Percentiles rank a stretch among this genome's conserved stretches.
Evolutionary conservation across 2,888 invertebrate species (phyloP).

Genomic region (Balanococcus diminutus): DNA sequence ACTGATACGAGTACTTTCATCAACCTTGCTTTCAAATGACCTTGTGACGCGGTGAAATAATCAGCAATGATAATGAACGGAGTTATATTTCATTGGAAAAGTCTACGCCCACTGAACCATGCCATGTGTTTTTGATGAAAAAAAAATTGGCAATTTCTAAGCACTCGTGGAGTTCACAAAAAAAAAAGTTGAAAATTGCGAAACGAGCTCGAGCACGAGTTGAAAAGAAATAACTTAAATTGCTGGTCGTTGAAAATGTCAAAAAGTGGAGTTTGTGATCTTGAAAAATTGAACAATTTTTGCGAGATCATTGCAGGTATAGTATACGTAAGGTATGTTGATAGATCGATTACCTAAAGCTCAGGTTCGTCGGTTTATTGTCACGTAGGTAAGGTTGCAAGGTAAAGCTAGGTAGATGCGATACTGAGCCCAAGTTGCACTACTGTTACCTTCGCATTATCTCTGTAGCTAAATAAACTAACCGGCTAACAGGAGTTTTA

Average conservation of each 20-base stretch:
- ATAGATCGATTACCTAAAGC: background rate
- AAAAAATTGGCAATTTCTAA: background rate
- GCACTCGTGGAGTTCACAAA: too few species aligned
- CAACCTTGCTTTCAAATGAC: constrained; percentile 25
- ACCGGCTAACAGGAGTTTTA: background rate
- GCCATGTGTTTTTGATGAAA: background rate
- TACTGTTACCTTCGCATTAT: background rate
- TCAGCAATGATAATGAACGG: constrained; percentile 22
- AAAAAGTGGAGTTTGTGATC: too few species aligned
- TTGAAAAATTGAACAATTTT: too few species aligned
- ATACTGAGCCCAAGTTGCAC: background rate
- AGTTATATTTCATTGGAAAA: constrained; percentile 17
- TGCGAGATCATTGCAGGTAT: background rate
- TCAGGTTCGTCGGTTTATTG: background rate
- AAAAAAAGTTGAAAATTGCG: constrained; percentile 20
- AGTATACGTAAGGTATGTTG: background rate
- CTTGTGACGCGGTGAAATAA: constrained; percentile 10
- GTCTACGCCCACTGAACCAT: background rate
- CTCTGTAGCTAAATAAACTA: background rate
- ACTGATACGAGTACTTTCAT: constrained; percentile 22
- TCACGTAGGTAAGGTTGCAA: background rate
- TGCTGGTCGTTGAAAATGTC: background rate
- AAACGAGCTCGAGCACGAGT: background rate
- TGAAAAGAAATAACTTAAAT: background rate
- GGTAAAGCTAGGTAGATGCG: background rate